These are phyloP conservation scores for Larimichthys polyactis DNA, from an alignment of 2,113 vertebrate genomes.

Conservation along the genomic window DNA sequence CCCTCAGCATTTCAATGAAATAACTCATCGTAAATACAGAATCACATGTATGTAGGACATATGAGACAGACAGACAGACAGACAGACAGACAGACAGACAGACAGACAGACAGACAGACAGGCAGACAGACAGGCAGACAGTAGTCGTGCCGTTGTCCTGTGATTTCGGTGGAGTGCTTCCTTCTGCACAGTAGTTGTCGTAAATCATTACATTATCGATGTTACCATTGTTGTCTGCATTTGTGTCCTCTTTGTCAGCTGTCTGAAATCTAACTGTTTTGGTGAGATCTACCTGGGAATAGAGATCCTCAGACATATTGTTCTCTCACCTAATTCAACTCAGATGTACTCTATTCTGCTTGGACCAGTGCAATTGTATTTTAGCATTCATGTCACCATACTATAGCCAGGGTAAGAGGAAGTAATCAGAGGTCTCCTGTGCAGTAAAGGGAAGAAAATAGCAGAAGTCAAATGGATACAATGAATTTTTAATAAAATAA, in stretches of 20 bases:
- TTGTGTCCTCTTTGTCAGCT: background rate
- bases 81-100: background rate
- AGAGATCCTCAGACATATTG: constrained; percentile 28
- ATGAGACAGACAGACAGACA: background rate
- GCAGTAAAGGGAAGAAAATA: constrained; percentile 1
- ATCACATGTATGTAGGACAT: background rate
- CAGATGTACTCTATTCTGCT: background rate
- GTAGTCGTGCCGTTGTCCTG: constrained; percentile 2
- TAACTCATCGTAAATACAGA: background rate
- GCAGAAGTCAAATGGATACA: background rate
- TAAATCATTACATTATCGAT: background rate
- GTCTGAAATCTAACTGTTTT: constrained; percentile 25
- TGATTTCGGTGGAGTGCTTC: background rate
- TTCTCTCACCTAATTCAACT: background rate
- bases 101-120: background rate
- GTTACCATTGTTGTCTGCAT: background rate
- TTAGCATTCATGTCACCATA: background rate
- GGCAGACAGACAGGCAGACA: background rate
- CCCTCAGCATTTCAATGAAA: background rate
- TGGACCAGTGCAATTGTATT: background rate
- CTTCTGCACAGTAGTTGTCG: constrained; percentile 18
- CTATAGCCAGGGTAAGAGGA: background rate
- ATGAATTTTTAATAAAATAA: background rate
- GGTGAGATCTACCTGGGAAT: constrained; percentile 8
- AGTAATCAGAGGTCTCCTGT: background rate